Conservation (phyloP, 2,888 invertebrate genomes). For the Sericinus montela region DNA sequence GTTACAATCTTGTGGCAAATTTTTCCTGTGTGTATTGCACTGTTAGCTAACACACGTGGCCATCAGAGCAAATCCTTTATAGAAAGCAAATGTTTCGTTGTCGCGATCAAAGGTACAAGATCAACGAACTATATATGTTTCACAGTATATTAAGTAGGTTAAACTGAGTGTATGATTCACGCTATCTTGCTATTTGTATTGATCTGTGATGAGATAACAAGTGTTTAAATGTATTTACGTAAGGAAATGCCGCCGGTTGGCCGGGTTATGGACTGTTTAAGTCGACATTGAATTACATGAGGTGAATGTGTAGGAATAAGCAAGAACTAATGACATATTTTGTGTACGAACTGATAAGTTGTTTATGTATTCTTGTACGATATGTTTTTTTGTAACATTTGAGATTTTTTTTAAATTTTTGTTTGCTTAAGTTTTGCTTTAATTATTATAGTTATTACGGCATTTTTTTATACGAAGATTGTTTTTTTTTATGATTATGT, state of each 20-base stretch:
- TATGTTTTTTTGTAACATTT: conserved; percentile 43
- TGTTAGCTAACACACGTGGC: too few relatives aligned
- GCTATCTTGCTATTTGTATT: conserved; percentile 23
- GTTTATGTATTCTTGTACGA: conserved; percentile 34
- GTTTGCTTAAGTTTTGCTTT: conserved; percentile 66
- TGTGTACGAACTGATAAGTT: conserved; percentile 57
- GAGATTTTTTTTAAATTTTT: conserved; percentile 35
- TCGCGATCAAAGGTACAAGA: too few relatives aligned
- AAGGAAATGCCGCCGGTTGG: conserved; percentile 17
- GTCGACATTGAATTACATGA: conserved; percentile 19
- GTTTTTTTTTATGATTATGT: conserved; percentile 56
- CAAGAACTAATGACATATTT: conserved; percentile 72
- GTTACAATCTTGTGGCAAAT: too few relatives aligned
- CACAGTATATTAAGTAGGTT: not conserved
- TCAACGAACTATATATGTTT: too few relatives aligned
- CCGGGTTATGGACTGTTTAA: not conserved
- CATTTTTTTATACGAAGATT: conserved; percentile 52
- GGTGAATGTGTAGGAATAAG: conserved; percentile 31
- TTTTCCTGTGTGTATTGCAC: too few relatives aligned
- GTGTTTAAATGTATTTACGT: conserved; percentile 24
- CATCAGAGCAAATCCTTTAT: too few relatives aligned
- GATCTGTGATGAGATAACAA: conserved; percentile 73
- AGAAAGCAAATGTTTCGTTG: too few relatives aligned
- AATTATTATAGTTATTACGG: conserved; percentile 63
- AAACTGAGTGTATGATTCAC: conserved; percentile 1